These are phyloP conservation scores for Drosophila prosaltans DNA, from an alignment of 1,140 invertebrate genomes.

Conservation along the genomic window DNA sequence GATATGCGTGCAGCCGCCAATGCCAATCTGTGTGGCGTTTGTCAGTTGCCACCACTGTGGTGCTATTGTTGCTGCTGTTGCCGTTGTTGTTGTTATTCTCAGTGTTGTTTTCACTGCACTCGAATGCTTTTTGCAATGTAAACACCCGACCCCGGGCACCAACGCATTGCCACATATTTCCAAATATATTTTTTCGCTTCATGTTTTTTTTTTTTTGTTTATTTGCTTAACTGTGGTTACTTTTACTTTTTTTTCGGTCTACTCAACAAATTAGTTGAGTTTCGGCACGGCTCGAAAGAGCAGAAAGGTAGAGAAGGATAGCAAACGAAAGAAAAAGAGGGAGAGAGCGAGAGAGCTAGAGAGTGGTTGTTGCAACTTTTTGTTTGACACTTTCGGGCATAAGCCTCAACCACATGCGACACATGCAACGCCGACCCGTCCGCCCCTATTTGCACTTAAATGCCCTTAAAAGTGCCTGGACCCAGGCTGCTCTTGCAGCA, in stretches of 20 bases:
- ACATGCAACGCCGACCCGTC: slow-evolving; percentile 34
- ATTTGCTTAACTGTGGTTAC: slow-evolving; percentile 70
- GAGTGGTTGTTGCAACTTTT: slow-evolving; percentile 50
- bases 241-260: slow-evolving; percentile 49
- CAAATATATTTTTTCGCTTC: slow-evolving; percentile 46
- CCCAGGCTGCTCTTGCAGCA: slow-evolving; percentile 36
- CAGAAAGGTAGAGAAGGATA: not conserved
- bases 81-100: slow-evolving; percentile 40
- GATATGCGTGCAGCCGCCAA: slow-evolving; percentile 63
- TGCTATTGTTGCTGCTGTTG: slow-evolving; percentile 17
- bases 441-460: slow-evolving; percentile 49
- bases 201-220: slow-evolving; percentile 44
- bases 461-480: slow-evolving; percentile 51
- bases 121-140: slow-evolving; percentile 80
- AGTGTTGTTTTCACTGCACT: slow-evolving; percentile 76
- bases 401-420: slow-evolving; percentile 66
- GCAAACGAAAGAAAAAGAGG: not conserved
- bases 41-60: not conserved
- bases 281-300: slow-evolving; percentile 31
- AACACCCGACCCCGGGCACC: slow-evolving; percentile 48
- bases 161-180: slow-evolving; percentile 60
- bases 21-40: slow-evolving; percentile 58
- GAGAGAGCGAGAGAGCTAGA: not conserved
- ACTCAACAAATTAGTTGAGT: slow-evolving; percentile 69
- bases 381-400: slow-evolving; percentile 63